phyloP scores from a whole-genome alignment of 2,797 vertebrate genomes.

The Sebastes elongatus region DNA sequence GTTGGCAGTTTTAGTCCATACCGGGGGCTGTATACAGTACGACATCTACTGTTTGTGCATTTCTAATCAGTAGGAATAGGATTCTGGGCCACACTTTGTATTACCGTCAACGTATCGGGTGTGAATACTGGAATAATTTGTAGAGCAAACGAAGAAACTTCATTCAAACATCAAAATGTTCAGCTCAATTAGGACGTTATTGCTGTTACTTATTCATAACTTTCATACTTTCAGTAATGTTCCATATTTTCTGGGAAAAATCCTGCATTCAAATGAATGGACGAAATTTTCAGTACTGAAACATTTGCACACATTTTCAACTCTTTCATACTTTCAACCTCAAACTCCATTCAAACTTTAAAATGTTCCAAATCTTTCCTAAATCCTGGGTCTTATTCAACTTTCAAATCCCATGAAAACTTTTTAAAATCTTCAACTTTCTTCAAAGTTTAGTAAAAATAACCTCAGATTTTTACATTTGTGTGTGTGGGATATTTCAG shows the following conservation, averaged over 20 bases:
- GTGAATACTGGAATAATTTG: neutral
- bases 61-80: conserved; percentile 39
- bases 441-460: neutral
- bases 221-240: neutral
- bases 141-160: neutral
- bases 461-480: neutral
- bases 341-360: neutral
- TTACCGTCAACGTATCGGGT: conserved; percentile 27
- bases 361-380: neutral
- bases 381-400: neutral
- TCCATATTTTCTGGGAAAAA: neutral
- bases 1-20: conserved; percentile 46
- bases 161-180: neutral
- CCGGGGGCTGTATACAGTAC: conserved; percentile 36
- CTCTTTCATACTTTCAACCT: neutral
- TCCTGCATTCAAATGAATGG: neutral
- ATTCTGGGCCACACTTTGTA: conserved; percentile 45
- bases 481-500: neutral
- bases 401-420: neutral
- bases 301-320: neutral
- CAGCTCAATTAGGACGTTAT: neutral
- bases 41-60: conserved; percentile 37
- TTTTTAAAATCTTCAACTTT: neutral
- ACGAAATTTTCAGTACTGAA: neutral
- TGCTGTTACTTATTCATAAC: neutral